Evolutionary conservation across 2,113 vertebrate species (phyloP).

Genomic region (Phrynosoma blainvillii): DNA sequence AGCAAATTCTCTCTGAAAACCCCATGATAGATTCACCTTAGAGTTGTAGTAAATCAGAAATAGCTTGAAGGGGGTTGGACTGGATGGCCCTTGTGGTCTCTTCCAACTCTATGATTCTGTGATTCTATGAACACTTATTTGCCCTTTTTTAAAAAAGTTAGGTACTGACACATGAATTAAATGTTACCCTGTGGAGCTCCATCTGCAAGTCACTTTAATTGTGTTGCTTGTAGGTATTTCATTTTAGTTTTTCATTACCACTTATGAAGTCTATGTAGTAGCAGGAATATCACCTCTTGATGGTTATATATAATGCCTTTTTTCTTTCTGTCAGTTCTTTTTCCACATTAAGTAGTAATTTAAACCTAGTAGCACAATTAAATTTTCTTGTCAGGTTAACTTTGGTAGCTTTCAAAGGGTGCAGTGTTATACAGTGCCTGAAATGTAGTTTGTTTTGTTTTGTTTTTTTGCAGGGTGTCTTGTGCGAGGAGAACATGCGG

Average conservation of each 20-base stretch:
- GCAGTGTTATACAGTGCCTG: background rate
- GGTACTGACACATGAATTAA: no score
- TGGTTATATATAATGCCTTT: background rate
- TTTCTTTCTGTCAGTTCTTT: background rate
- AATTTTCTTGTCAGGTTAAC: background rate
- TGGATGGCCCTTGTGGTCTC: no score
- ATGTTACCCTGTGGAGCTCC: no score
- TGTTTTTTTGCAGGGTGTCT: conserved; percentile 54
- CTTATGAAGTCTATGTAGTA: no score
- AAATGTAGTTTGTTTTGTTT: background rate
- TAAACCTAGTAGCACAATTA: background rate
- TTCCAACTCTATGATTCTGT: no score
- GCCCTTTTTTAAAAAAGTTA: no score
- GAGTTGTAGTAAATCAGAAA: no score
- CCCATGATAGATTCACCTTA: no score
- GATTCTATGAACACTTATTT: no score
- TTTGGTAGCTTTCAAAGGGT: background rate
- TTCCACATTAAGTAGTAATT: background rate
- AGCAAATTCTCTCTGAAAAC: no score
- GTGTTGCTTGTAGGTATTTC: background rate
- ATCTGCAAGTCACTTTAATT: no score
- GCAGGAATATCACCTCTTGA: background rate
- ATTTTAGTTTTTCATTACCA: background rate
- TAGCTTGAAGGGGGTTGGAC: no score
- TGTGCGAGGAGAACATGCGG: conserved; percentile 72